Conservation (phyloP, 1,140 invertebrate genomes). For the Papilio polytes region DNA sequence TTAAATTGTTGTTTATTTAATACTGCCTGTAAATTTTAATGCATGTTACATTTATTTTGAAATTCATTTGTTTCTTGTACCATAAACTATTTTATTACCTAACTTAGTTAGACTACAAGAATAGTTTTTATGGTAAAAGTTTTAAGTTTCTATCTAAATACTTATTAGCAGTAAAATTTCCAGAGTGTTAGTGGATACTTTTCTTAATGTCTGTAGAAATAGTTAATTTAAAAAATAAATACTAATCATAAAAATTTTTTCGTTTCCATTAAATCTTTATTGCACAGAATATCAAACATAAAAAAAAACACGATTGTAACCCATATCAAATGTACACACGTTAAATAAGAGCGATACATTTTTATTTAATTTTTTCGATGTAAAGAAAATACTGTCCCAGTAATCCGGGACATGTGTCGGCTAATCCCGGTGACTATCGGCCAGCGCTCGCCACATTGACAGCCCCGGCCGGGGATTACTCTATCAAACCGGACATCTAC, state of each 20-base stretch:
- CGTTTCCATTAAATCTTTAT: background rate
- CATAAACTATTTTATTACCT: background rate
- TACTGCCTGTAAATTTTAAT: background rate
- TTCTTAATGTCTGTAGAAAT: background rate
- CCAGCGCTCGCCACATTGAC: slow-evolving; percentile 53
- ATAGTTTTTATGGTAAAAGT: background rate
- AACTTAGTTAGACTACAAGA: background rate
- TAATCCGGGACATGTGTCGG: slow-evolving; percentile 55
- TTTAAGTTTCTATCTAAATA: background rate
- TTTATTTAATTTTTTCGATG: slow-evolving; percentile 40
- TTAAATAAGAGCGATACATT: slow-evolving; percentile 5
- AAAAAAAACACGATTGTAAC: background rate
- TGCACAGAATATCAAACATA: background rate
- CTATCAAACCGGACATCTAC: slow-evolving; percentile 41
- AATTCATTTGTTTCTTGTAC: background rate
- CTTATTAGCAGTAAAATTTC: background rate
- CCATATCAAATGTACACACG: background rate
- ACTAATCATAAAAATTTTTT: background rate
- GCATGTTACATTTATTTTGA: background rate
- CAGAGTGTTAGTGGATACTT: background rate
- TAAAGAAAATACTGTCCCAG: slow-evolving; percentile 31
- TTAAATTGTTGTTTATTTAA: background rate
- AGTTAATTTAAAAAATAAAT: background rate
- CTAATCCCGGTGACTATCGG: slow-evolving; percentile 51
- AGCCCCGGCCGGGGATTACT: slow-evolving; percentile 49